These are phyloP conservation scores for Dicyrtoma fusca DNA, from an alignment of 2,888 invertebrate species.

Conservation along the genomic window DNA sequence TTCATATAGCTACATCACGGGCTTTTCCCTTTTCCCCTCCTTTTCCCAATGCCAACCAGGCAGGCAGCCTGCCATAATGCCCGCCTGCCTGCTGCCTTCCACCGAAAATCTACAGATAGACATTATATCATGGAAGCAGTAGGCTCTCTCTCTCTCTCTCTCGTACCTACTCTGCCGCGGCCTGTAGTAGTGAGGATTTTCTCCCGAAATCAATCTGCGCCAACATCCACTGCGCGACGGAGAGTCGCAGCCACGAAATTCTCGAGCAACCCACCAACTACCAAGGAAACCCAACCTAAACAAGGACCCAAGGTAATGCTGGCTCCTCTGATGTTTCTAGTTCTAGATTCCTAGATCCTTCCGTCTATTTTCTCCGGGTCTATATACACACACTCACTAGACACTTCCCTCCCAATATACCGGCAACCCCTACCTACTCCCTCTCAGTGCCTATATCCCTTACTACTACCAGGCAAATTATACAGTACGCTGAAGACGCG, in stretches of 20 bases:
- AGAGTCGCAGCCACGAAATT: constrained; percentile 30
- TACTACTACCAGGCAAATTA: too few species aligned
- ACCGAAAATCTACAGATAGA: constrained; percentile 16
- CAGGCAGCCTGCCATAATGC: too few species aligned
- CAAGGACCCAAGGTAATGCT: too few species aligned
- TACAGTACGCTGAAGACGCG: too few species aligned
- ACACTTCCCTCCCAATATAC: background rate
- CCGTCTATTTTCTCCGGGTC: background rate
- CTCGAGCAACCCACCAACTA: too few species aligned
- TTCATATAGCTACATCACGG: background rate
- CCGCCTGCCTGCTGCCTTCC: background rate
- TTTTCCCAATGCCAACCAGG: background rate
- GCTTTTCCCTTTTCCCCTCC: constrained; percentile 15
- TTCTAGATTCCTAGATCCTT: background rate
- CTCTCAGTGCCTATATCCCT: too few species aligned
- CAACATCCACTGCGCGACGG: constrained; percentile 38
- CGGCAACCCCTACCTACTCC: too few species aligned
- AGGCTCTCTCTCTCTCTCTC: too few species aligned
- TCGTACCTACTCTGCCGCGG: too few species aligned
- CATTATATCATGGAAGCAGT: background rate
- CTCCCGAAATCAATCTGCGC: constrained; percentile 43
- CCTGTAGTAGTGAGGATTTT: constrained; percentile 19
- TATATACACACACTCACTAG: too few species aligned
- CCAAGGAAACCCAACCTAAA: too few species aligned
- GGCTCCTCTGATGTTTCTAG: too few species aligned